These are phyloP conservation scores for Tinea trinotella DNA, from an alignment of 2,888 invertebrate genomes.

Conservation along the genomic window DNA sequence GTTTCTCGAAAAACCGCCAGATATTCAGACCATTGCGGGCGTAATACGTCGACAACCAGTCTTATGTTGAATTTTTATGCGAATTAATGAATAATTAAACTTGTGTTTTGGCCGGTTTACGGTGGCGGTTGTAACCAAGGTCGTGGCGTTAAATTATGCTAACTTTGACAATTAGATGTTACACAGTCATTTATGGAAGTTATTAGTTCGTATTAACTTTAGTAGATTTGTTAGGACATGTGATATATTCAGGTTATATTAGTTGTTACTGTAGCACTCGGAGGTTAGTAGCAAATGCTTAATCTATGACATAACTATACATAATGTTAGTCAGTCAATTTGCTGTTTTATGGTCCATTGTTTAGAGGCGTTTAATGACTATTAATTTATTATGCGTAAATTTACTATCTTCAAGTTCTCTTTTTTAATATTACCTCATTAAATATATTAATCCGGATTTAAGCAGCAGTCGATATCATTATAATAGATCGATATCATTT, in stretches of 20 bases:
- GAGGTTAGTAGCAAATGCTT: background rate
- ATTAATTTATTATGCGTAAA: background rate
- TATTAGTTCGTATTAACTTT: background rate
- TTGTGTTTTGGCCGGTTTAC: conserved; percentile 33
- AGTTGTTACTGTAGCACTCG: background rate
- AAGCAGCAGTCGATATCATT: background rate
- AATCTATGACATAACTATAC: background rate
- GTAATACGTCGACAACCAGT: conserved; percentile 27
- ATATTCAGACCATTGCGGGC: background rate
- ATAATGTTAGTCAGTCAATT: background rate
- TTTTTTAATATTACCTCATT: background rate
- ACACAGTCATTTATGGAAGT: background rate
- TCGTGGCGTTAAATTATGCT: conserved; percentile 23
- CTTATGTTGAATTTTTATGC: conserved; percentile 37
- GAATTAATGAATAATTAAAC: conserved; percentile 46
- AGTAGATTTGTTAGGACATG: background rate
- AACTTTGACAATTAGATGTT: conserved; percentile 8
- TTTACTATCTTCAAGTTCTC: background rate
- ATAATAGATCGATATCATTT: background rate
- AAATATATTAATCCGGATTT: background rate
- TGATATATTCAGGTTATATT: conserved; percentile 3
- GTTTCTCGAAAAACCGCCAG: conserved; percentile 4
- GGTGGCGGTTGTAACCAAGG: conserved; percentile 33
- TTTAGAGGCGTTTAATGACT: background rate
- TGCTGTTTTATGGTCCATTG: background rate